Base-by-base conservation (phyloP, 2,797 vertebrate genomes). In the Myotis pilosus region DNA sequence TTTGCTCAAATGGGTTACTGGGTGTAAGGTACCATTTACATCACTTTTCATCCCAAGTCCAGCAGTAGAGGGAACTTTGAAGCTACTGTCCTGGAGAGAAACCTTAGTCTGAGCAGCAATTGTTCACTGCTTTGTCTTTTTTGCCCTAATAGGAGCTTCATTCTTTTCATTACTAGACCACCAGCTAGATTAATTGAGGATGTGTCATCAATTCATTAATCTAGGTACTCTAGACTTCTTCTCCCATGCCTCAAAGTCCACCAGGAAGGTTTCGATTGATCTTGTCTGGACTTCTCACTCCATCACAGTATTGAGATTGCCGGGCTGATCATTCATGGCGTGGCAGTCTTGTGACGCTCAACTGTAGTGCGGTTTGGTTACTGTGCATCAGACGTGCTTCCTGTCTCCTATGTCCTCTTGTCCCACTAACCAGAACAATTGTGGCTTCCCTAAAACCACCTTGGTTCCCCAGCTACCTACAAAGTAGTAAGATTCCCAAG, bases 111-210 rank as follows among this genome's bases (percentile, higher is more conserved):
- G 30, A n/a, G 41, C 47, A 83, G 57, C 22, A 57, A 66, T 57
- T 94, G 36, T 74, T 10, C 15, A 83, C 64, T 78, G 55, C 60
- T 90, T 89, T 95, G 86, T 19, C 16, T 85, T 85, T 93, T 93
- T 93, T 71, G 36, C 62, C 84, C 23, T 69, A 25, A 49, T 28
- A 81, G 23, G 16, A 47, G 36, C 41, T 90, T 92, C n/a, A 69
- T 78, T 81, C 44, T 92, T 96, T 87, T 83, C 19, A 69, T 55
- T 38, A 20, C 93, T 89, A 11, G 62, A 72, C 33, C 9, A 33
- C 60, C 36, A 85, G 20, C 33, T 75, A 80, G 66, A 75, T 80
- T 93, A 84, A 95, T 38, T 87, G 79, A 87, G 79, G 79, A 60
- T 76, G n/a, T 23, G 23, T 87, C 55, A 81, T 76, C 74, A 25